Evolutionary conservation across 2,888 invertebrate genomes (phyloP).

Genomic region (Notodonta dromedarius): DNA sequence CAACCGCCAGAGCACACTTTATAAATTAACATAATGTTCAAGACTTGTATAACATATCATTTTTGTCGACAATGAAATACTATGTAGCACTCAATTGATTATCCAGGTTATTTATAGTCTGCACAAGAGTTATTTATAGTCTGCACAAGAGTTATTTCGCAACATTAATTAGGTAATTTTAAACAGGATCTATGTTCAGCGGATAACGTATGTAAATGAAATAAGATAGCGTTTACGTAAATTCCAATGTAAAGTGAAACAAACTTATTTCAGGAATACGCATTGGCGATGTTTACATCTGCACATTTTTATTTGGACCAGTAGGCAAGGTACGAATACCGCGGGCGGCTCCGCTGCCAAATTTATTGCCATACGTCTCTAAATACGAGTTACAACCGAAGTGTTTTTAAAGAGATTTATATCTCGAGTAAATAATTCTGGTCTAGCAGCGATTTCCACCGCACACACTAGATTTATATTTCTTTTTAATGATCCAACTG

Average conservation of each 20-base stretch:
- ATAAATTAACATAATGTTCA: not conserved
- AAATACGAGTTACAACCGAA: conserved; percentile 32
- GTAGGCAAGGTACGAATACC: conserved; percentile 26
- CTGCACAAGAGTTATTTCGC: not conserved
- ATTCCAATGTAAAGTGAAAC: conserved; percentile 32
- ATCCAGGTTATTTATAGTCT: not conserved
- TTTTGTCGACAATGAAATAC: conserved; percentile 2
- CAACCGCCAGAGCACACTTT: not conserved
- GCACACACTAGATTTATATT: conserved; percentile 40
- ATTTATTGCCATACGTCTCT: conserved; percentile 49
- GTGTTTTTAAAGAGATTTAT: conserved; percentile 50
- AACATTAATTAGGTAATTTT: not conserved
- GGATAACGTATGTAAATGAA: conserved; percentile 19
- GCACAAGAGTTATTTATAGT: not conserved
- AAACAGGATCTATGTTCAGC: not conserved
- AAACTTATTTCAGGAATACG: conserved; percentile 23
- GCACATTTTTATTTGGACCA: conserved; percentile 45
- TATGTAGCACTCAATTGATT: not conserved
- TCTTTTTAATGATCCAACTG: conserved; percentile 28
- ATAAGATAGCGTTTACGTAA: conserved; percentile 19
- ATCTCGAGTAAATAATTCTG: conserved; percentile 46
- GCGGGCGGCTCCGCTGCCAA: conserved; percentile 44
- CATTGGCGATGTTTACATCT: conserved; percentile 40
- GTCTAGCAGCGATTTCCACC: conserved; percentile 38
- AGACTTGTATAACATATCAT: conserved; percentile 3